phyloP scores from a whole-genome alignment of 2,797 vertebrate species.

The Eulemur albifrons region DNA sequence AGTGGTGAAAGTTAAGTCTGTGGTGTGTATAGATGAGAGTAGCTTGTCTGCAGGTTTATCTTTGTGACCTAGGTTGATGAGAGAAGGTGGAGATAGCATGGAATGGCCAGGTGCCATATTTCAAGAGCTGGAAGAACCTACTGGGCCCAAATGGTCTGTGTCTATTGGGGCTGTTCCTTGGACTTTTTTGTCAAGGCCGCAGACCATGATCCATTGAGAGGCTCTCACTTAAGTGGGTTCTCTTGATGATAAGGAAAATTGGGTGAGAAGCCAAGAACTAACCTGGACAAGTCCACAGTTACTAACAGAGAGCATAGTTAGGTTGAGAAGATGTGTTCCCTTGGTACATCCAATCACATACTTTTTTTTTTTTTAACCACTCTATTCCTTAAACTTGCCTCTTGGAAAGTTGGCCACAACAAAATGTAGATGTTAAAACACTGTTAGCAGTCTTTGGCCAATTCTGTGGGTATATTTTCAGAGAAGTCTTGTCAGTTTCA shows the following conservation, averaged over 20 bases:
- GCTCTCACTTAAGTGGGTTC: not conserved
- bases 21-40: not conserved
- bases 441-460: not conserved
- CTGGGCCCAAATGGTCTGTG: not conserved
- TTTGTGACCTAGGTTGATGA: not conserved
- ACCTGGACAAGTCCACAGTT: not conserved
- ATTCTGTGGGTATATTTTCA: constrained; percentile 7
- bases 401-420: not conserved
- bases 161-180: not conserved
- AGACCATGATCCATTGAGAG: not conserved
- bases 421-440: not conserved
- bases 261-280: not conserved
- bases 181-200: not conserved
- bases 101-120: not conserved
- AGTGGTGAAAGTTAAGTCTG: not conserved
- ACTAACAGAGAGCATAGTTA: not conserved
- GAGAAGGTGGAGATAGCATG: not conserved
- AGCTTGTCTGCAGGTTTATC: not conserved
- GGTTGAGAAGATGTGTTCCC: not conserved
- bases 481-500: constrained; percentile 8
- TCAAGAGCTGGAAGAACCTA: not conserved
- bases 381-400: not conserved
- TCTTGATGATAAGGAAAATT: not conserved
- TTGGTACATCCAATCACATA: not conserved
- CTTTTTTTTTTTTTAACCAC: not conserved